Conservation (phyloP, 2,888 invertebrate genomes). For the Drosophila birchii region DNA sequence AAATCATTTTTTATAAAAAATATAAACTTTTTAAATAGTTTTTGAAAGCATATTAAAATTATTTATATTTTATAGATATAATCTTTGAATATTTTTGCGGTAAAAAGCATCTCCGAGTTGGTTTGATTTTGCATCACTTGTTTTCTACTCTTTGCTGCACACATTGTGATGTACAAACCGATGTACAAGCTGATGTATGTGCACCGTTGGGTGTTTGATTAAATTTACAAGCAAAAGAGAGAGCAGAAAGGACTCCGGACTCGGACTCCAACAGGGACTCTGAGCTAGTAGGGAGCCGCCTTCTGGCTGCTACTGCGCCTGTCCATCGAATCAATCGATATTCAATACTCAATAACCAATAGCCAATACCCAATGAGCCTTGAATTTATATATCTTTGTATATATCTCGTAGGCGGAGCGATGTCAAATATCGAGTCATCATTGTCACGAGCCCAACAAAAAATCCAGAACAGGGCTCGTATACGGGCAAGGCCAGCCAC, state of each 20-base stretch:
- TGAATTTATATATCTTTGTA: slow-evolving; percentile 12
- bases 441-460: neutral
- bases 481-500: neutral
- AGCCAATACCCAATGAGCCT: slow-evolving; percentile 39
- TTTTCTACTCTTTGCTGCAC: neutral
- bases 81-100: neutral
- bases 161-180: slow-evolving; percentile 7
- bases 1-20: neutral
- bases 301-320: slow-evolving; percentile 64
- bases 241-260: neutral
- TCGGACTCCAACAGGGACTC: neutral
- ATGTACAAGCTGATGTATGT: slow-evolving; percentile 20
- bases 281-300: slow-evolving; percentile 17
- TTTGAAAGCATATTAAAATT: too few species aligned
- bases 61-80: neutral
- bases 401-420: slow-evolving; percentile 38
- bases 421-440: slow-evolving; percentile 36
- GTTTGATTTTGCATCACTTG: neutral
- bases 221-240: slow-evolving; percentile 16
- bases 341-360: slow-evolving; percentile 35
- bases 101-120: neutral
- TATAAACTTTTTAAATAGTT: neutral
- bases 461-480: neutral
- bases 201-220: slow-evolving; percentile 26
- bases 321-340: slow-evolving; percentile 51